Base-by-base conservation (phyloP, 2,888 invertebrate genomes). In the Beris morrisii region DNA sequence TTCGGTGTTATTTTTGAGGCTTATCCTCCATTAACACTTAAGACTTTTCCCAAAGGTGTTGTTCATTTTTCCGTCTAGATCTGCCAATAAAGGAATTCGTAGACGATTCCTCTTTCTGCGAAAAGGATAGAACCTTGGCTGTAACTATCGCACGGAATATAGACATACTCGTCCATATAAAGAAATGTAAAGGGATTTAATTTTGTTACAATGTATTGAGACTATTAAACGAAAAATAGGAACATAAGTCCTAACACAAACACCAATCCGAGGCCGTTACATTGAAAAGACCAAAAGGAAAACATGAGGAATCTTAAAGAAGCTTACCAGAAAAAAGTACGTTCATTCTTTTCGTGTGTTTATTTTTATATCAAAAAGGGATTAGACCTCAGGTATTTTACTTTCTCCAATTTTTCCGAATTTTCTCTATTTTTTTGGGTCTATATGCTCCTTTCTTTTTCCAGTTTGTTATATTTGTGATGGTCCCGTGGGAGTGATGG, bases 11-110 rank as follows among this genome's bases (percentile, higher is more conserved):
- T 61, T 61, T 61, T 61, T 61, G 50, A 50, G 61, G 61, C 61
- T 61, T 61, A 61, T 61, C 61, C 61, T 61, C 61, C 61, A 61
- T 61, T 61, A 61, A 61, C 61, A 61, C 52, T 61, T 61, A 50
- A 61, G 52, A 32, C 61, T 61, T 61, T 52, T 38, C 52, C 61
- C 61, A 61, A 50, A 52, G 61, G 46, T 48, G 46, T 30, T 61
- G 61, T 50, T 61, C 61, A 52, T 52, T 61, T 61, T 22, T 38
- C 38, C 38, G 9, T 61, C 30, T 7, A n/a, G 11, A 52, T 43
- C 48, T 22, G 30, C 38, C 32, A 46, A 46, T 43, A 61, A 38
- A 46, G 28, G 32, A 61, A 52, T 61, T 50, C 50, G 61, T 61
- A 11, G 61, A 52, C 50, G 28, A 61, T 50, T 61, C 46, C n/a